Conservation (phyloP, 2,888 invertebrate species). For the Sylvicola cinctus region DNA sequence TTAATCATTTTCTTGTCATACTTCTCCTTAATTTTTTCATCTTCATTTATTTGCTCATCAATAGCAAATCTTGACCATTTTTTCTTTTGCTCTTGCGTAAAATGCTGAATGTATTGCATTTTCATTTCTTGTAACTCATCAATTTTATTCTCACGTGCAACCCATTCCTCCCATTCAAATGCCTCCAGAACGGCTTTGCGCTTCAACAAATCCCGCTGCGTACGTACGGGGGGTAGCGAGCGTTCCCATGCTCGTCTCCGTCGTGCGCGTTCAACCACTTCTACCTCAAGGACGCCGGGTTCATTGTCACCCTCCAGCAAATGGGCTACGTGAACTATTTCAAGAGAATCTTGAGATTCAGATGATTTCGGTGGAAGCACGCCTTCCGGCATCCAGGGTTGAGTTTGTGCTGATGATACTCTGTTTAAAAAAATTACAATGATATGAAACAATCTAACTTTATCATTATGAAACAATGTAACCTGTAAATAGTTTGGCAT, state of each 20-base stretch:
- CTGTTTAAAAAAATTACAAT: constrained; percentile 17
- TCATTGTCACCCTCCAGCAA: constrained; percentile 14
- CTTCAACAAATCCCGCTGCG: constrained; percentile 33
- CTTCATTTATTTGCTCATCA: too few species aligned
- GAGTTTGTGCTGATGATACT: constrained; percentile 56
- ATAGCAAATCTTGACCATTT: background rate
- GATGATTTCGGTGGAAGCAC: constrained; percentile 8
- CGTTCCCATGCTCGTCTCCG: constrained; percentile 42
- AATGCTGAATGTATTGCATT: constrained; percentile 27
- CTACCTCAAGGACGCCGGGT: constrained; percentile 21
- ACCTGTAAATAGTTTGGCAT: constrained; percentile 7
- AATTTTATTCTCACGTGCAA: constrained; percentile 60
- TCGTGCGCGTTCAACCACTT: constrained; percentile 46
- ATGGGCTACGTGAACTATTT: constrained; percentile 17
- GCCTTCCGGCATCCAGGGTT: constrained; percentile 48
- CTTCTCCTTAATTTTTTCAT: constrained; percentile 17
- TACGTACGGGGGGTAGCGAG: constrained; percentile 31
- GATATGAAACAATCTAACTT: background rate
- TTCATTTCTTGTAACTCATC: constrained; percentile 47
- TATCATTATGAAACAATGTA: background rate
- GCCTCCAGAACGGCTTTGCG: constrained; percentile 46
- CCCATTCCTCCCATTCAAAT: constrained; percentile 69
- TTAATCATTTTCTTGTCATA: constrained; percentile 32
- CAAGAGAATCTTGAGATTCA: constrained; percentile 12
- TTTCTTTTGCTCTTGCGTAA: constrained; percentile 33